Evolutionary conservation across 1,140 invertebrate species (phyloP), one percentile per base, ranked within the genome.

Genomic region (Drosophila parabipectinata): DNA sequence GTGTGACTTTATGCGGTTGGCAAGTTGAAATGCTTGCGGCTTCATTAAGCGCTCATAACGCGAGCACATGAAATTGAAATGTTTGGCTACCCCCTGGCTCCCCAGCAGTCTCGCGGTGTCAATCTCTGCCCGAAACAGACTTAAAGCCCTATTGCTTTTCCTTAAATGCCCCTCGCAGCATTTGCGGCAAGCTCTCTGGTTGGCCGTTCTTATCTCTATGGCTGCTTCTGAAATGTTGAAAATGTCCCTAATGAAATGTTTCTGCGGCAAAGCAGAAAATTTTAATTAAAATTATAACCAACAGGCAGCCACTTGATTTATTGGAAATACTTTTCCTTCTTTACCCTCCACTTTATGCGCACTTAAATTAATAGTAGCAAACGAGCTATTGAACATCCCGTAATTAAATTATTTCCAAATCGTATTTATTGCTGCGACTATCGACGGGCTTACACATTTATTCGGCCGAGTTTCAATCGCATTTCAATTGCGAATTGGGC

Each of bases 31-130:
- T 87, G 78, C 82, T 69, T 87, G 82, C 66, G 82, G 82, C 78
- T 85, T 85, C 75, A 85, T 87, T 85, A 88, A 72, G 78, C 66
- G 69, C 66, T 71, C 82, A 82, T 85, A 85, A 72, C 66, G 67
- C 68, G 77, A 85, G 77, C 74, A 58, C 74, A 82, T 76, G 66
- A 82, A 85, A 78, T 76, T 82, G 69, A 82, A 85, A 72, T 75
- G 51, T 58, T 66, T 72, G 55, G 45, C 45, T 45, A 54, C 41
- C 53, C 30, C 15, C 26, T 10, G 34, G 3, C 12, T 3, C 21
- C 21, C 21, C 21, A 21, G 21, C 32, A 55, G 8, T 26, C 41
- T 30, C 2, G 15, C 8, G 7, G 53, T 10, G 28, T 61, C 51
- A 68, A 76, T 76, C 72, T 76, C 73, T 71, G 54, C 54, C 18